Percentiles rank a stretch among this genome's conserved stretches.
Conservation (phyloP, 2,888 invertebrate species). For the Watsonalla binaria region DNA sequence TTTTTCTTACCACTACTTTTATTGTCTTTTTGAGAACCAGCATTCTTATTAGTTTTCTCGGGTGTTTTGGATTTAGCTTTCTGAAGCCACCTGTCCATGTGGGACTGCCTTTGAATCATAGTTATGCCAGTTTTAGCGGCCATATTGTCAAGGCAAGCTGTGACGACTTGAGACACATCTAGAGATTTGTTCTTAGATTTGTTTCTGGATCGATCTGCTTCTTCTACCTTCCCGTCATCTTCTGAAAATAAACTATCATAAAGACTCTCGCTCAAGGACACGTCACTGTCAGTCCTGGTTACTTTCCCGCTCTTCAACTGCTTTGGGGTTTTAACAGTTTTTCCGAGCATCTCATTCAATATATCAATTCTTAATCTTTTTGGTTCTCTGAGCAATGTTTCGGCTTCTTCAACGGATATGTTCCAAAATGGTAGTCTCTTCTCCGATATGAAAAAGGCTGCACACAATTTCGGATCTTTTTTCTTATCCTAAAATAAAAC, state of each 20-base stretch:
- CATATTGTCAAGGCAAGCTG: conserved; percentile 71
- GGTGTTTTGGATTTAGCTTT: conserved; percentile 75
- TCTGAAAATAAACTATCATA: conserved; percentile 69
- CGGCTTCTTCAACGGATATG: conserved; percentile 87
- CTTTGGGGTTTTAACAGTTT: conserved; percentile 38
- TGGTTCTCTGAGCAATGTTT: conserved; percentile 77
- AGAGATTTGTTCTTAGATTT: conserved; percentile 52
- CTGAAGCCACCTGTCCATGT: conserved; percentile 74
- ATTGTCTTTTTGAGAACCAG: conserved; percentile 10
- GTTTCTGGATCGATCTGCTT: conserved; percentile 38
- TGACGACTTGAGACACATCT: conserved; percentile 70
- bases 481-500: conserved; percentile 67
- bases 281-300: conserved; percentile 62
- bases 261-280: conserved; percentile 68
- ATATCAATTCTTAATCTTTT: conserved; percentile 77
- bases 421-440: conserved; percentile 81
- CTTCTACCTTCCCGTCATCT: conserved; percentile 52
- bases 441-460: conserved; percentile 75
- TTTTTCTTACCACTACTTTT: conserved; percentile 29
- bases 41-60: conserved; percentile 53
- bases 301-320: conserved; percentile 46
- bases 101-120: conserved; percentile 68
- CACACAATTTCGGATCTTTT: conserved; percentile 71
- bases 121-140: conserved; percentile 72
- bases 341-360: conserved; percentile 59